These are phyloP conservation scores for Phocides pigmalion DNA, from an alignment of 1,140 invertebrate genomes.

Conservation along the genomic window DNA sequence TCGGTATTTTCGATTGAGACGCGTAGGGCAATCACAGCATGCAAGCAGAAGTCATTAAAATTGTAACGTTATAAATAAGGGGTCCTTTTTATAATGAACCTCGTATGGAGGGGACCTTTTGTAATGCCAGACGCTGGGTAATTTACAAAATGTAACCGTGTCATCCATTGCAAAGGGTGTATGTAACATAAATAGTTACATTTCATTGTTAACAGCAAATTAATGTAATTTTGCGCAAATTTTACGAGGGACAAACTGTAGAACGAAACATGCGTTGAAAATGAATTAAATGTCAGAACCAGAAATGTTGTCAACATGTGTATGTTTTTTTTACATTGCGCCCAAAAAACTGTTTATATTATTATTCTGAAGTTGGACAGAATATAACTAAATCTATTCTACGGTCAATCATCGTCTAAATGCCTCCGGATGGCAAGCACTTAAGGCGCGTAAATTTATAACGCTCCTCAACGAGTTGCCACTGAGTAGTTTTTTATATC, in stretches of 20 bases:
- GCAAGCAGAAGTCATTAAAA: constrained; percentile 67
- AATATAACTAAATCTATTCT: no score
- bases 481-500: no score
- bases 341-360: no score
- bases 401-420: no score
- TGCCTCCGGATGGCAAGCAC: no score
- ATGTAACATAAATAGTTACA: constrained; percentile 65
- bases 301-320: background rate
- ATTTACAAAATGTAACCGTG: constrained; percentile 69
- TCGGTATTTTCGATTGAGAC: background rate
- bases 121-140: constrained; percentile 53
- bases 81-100: constrained; percentile 71
- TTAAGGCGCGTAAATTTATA: no score
- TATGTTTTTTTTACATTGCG: no score
- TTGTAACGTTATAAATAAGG: constrained; percentile 71
- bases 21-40: constrained; percentile 38
- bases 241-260: constrained; percentile 46
- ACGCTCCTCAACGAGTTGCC: no score
- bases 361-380: no score
- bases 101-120: constrained; percentile 65
- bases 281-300: constrained; percentile 18
- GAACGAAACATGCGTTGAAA: constrained; percentile 27
- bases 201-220: constrained; percentile 73
- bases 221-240: constrained; percentile 69
- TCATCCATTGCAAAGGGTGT: constrained; percentile 47